phyloP scores from a whole-genome alignment of 2,888 invertebrate genomes.

The Fragum whitleyi region DNA sequence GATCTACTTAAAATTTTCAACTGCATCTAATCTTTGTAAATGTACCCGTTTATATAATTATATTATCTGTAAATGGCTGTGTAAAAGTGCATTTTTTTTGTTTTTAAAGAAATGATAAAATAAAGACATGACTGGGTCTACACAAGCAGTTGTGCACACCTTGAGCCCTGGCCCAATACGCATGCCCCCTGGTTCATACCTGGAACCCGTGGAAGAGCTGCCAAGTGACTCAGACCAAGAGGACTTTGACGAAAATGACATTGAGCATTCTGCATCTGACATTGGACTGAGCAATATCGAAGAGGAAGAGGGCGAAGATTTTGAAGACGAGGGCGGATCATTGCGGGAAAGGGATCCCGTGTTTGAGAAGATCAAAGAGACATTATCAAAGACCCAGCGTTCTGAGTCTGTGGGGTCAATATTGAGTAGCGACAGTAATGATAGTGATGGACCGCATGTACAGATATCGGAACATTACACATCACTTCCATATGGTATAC shows the following conservation, averaged over 20 bases:
- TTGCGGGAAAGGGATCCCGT: constrained; percentile 64
- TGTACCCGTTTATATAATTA: no score
- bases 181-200: constrained; percentile 56
- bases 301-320: constrained; percentile 56
- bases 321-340: constrained; percentile 49
- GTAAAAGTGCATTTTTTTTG: no score
- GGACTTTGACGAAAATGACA: constrained; percentile 37
- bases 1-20: no score
- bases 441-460: constrained; percentile 61
- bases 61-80: no score
- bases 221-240: constrained; percentile 58
- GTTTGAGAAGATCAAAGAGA: constrained; percentile 71
- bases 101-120: background rate
- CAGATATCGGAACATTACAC: constrained; percentile 77
- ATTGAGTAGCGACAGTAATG: constrained; percentile 53
- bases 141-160: constrained; percentile 38
- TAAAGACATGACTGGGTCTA: constrained; percentile 50
- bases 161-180: constrained; percentile 59
- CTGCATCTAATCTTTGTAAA: no score
- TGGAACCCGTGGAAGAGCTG: constrained; percentile 60
- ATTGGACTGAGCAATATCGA: constrained; percentile 50
- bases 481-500: constrained; percentile 78
- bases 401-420: constrained; percentile 61
- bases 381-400: constrained; percentile 61
- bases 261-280: constrained; percentile 37